Conservation (phyloP, 2,113 vertebrate genomes). For the Tapirus terrestris region DNA sequence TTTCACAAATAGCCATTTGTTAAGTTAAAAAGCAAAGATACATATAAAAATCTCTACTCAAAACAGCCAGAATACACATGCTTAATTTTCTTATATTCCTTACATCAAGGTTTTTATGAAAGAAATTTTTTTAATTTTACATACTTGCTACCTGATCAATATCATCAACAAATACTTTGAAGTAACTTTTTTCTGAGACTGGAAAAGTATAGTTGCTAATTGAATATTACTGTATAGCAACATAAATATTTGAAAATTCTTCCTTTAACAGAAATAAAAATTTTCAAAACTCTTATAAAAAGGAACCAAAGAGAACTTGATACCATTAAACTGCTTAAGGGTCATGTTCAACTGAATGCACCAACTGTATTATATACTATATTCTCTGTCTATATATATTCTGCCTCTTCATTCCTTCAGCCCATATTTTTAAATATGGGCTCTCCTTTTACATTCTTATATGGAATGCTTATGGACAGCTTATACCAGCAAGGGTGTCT, state of each 20-base stretch:
- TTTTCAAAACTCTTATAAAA: not conserved
- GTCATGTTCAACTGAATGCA: not conserved
- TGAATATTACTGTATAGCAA: not conserved
- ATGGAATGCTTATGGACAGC: not conserved
- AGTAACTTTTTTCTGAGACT: not conserved
- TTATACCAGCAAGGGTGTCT: not conserved
- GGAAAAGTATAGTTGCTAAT: not conserved
- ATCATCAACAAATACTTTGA: not conserved
- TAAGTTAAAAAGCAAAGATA: slow-evolving; percentile 32
- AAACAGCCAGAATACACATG: not conserved
- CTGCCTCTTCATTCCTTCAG: not conserved
- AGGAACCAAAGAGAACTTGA: not conserved
- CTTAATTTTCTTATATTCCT: not conserved
- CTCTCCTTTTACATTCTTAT: not conserved
- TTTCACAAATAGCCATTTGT: not conserved
- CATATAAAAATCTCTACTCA: not conserved
- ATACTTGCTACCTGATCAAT: not conserved
- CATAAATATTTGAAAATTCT: not conserved
- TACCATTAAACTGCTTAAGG: not conserved
- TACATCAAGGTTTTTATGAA: not conserved
- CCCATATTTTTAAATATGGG: not conserved
- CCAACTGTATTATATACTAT: not conserved
- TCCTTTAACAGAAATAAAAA: not conserved
- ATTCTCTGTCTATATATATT: not conserved
- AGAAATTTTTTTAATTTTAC: not conserved